phyloP scores from a whole-genome alignment of 2,888 invertebrate species.

The Halocaridina rubra region DNA sequence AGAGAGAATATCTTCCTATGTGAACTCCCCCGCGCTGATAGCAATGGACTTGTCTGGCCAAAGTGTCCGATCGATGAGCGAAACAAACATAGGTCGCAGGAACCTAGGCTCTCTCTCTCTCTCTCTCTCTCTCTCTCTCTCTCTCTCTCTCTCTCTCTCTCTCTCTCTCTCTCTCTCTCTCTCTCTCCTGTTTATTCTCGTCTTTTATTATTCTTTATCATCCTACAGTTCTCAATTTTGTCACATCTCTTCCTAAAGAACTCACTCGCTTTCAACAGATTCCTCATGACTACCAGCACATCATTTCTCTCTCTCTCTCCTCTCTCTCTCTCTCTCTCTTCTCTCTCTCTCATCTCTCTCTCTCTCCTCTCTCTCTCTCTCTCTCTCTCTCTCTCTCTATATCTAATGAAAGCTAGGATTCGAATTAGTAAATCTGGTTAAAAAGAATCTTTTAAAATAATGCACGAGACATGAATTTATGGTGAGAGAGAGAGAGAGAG shows the following conservation, averaged over 20 bases:
- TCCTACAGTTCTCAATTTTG: neutral
- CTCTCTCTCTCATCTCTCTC: neutral
- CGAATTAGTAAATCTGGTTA: neutral
- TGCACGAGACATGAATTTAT: neutral
- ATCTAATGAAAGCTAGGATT: too few relatives aligned
- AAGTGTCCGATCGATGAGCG: slow-evolving; percentile 16
- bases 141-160: slow-evolving; percentile 9
- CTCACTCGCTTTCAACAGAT: too few relatives aligned
- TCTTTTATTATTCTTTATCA: neutral
- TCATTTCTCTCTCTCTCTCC: neutral
- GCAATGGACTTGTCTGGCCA: slow-evolving; percentile 11
- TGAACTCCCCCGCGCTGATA: neutral
- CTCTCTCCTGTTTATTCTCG: neutral
- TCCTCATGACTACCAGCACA: neutral
- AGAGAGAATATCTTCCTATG: neutral
- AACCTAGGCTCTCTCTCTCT: neutral
- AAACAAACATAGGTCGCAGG: neutral
- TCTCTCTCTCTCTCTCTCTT: neutral
- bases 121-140: neutral
- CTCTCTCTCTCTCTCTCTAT: neutral
- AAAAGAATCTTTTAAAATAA: neutral
- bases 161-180: neutral
- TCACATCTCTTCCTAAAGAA: neutral
- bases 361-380: neutral
- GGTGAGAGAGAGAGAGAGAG: neutral